phyloP scores from a whole-genome alignment of 30 jellyfish, hydroid and myxozoan species.

The Chrysaora quinquecirrha region DNA sequence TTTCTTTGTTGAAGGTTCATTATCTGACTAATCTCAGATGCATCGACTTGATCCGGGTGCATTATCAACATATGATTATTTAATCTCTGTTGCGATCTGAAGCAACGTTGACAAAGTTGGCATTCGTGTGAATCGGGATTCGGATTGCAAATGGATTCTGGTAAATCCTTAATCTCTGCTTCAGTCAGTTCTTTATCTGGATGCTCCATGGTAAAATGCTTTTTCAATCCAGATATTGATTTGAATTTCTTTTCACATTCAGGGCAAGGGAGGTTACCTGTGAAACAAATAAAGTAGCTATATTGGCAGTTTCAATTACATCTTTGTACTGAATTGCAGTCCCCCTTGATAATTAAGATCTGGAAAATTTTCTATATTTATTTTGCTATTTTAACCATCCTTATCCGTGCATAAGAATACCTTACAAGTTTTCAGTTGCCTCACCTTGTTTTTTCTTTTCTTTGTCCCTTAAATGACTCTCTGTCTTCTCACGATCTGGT shows the following conservation, averaged over 20 bases:
- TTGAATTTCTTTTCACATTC: neutral
- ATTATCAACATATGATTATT: neutral
- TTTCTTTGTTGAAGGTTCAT: neutral
- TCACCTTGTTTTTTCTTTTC: neutral
- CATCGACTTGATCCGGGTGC: conserved; percentile 10
- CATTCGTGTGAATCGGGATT: neutral
- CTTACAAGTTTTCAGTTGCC: too few species aligned
- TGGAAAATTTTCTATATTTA: too few species aligned
- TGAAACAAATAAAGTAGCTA: neutral
- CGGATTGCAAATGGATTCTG: neutral
- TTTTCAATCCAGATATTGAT: neutral
- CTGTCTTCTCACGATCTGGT: conserved; percentile 35
- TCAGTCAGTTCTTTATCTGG: neutral
- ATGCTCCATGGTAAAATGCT: neutral
- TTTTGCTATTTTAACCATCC: too few species aligned
- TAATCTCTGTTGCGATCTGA: neutral
- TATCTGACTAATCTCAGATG: neutral
- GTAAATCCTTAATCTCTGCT: neutral
- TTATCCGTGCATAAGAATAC: too few species aligned
- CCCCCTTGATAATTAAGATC: too few species aligned
- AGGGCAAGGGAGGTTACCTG: conserved; percentile 4
- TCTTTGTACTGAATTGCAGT: too few species aligned
- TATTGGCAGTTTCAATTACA: too few species aligned
- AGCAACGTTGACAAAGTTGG: neutral
- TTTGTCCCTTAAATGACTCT: neutral